Conservation (phyloP, 2,888 invertebrate genomes). For the Acrocyrtus sp. region DNA sequence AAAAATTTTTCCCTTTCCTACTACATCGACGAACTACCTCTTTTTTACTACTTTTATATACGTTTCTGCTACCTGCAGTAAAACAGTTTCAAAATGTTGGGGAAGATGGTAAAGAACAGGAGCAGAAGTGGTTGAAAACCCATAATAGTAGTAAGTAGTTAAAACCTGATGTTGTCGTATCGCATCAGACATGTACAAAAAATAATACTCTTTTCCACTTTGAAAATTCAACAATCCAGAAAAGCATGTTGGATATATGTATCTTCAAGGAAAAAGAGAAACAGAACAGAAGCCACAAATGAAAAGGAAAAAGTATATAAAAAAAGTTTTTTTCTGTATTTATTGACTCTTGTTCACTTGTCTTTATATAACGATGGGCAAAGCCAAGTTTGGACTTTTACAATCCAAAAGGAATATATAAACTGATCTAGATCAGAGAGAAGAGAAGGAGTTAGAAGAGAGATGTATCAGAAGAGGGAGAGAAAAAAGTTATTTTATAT, state of each 20-base stretch:
- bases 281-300: conserved; percentile 32
- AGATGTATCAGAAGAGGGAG: conserved; percentile 9
- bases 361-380: neutral
- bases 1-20: no score
- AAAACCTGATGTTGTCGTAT: no score
- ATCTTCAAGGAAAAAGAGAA: no score
- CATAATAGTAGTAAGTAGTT: no score
- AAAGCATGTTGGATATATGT: no score
- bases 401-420: conserved; percentile 18
- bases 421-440: conserved; percentile 38
- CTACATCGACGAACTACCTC: no score
- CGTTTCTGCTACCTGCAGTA: conserved; percentile 12
- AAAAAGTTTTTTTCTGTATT: conserved; percentile 31
- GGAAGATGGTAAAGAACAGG: conserved; percentile 33
- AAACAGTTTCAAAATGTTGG: no score
- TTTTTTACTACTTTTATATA: conserved; percentile 11
- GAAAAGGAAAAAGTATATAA: conserved; percentile 34
- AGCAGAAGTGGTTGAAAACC: conserved; percentile 28
- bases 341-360: neutral
- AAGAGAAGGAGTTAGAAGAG: neutral
- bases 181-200: no score
- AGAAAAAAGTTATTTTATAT: conserved; percentile 4
- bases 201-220: no score
- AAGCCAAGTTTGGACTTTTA: conserved; percentile 20
- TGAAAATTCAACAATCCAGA: no score